Evolutionary conservation across 2,888 invertebrate genomes (phyloP).

Genomic region (Epirrhoe alternata): DNA sequence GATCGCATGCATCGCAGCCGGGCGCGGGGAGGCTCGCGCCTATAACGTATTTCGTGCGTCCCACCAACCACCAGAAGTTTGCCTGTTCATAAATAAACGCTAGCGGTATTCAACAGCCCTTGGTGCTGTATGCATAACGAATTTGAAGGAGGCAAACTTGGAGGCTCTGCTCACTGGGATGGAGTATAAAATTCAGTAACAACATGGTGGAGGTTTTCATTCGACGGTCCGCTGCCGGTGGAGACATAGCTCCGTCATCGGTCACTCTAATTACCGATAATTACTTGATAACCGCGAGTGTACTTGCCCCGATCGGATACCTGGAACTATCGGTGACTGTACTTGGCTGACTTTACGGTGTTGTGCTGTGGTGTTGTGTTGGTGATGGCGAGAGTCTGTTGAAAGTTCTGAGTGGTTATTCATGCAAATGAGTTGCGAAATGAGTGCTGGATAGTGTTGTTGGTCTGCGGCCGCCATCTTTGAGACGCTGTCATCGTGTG

Average conservation of each 20-base stretch:
- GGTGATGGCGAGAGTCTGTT: conserved; percentile 42
- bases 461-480: conserved; percentile 72
- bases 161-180: conserved; percentile 85
- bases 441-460: conserved; percentile 60
- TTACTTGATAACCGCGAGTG: conserved; percentile 37
- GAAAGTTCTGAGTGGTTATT: conserved; percentile 41
- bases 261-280: conserved; percentile 60
- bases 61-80: conserved; percentile 85
- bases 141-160: conserved; percentile 86
- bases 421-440: conserved; percentile 62
- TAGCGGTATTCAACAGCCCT: conserved; percentile 86
- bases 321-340: conserved; percentile 12
- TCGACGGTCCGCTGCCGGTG: conserved; percentile 82
- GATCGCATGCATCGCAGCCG: conserved; percentile 78
- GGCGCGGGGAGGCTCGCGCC: conserved; percentile 69
- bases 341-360: not conserved
- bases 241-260: conserved; percentile 83
- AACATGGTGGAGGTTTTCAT: conserved; percentile 85
- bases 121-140: conserved; percentile 87
- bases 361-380: conserved; percentile 18
- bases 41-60: conserved; percentile 80
- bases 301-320: not conserved
- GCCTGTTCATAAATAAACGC: conserved; percentile 86
- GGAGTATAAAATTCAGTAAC: conserved; percentile 86
- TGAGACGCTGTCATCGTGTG: conserved; percentile 67